Conservation (phyloP, 2,797 vertebrate species). For the Darevskia nairensis region DNA sequence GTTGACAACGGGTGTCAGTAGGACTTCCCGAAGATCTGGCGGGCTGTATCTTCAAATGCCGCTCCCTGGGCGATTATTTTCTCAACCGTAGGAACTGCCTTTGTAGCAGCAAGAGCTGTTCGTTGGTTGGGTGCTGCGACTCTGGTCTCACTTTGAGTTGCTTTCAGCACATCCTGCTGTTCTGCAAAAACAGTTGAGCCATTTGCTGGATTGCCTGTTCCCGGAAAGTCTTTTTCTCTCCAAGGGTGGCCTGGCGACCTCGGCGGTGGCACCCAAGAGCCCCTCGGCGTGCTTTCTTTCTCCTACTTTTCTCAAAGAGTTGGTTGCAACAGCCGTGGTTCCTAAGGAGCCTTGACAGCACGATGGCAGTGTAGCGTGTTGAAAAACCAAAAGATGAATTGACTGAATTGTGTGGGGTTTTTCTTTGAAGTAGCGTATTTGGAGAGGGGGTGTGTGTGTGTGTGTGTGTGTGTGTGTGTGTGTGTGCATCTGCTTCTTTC, state of each 20-base stretch:
- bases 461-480: too few relatives aligned
- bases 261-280: rapidly evolving
- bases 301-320: neutral
- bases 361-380: neutral
- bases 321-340: neutral
- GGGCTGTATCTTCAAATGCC: neutral
- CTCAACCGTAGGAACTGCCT: neutral
- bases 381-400: neutral
- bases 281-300: neutral
- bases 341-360: neutral
- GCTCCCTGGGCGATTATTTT: neutral
- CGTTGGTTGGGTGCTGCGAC: neutral
- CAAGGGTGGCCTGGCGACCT: neutral
- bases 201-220: neutral
- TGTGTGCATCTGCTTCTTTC: too few relatives aligned
- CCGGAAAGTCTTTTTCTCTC: neutral
- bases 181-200: neutral
- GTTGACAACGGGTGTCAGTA: neutral
- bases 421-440: neutral
- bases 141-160: neutral
- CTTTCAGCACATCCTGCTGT: neutral
- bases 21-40: neutral
- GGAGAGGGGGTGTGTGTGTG: neutral
- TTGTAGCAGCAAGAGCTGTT: too few relatives aligned
- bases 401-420: neutral